Base-by-base conservation (phyloP, 2,797 vertebrate species). In the Malacoctenus gilli region DNA sequence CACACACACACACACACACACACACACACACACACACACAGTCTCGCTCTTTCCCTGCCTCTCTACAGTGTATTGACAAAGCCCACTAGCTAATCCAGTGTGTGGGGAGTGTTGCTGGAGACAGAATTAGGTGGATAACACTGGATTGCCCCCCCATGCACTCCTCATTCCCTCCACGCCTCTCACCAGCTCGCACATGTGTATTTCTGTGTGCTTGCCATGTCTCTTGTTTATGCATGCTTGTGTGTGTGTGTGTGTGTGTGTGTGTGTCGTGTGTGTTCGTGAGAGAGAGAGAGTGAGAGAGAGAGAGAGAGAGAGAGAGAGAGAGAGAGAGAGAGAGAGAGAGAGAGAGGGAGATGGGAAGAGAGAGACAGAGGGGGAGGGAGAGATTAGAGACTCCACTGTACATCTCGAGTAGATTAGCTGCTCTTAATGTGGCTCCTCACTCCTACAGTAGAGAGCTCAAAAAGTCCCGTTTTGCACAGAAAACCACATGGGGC, bases 41-140 rank as follows among this genome's bases (percentile, higher is more conserved):
- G 48, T 74, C 63, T 72, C 48, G 31, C 65, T 59, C 43, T 65
- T 58, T 39, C 36, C n/a, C 31, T 60, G 43, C 44, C 58, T 59
- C 56, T 73, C 59, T 55, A 54, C 58, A 62, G 46, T 70, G 30
- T 71, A 79, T 82, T 70, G 79, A 83, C 76, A 80, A 75, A 80
- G 61, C 75, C 57, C 60, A 78, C 67, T 40, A 44, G 65, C 55
- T 84, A 82, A 85, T 85, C 79, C 79, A 78, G 72, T 81, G 74
- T 72, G 79, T 81, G 70, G 72, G 57, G 77, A 78, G 75, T 81
- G 62, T 60, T 82, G 68, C 56, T 55, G 66, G 36, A 77, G 67
- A 77, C 58, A 56, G 74, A 81, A 81, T 77, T 74, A 78, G 72
- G 68, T 82, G 77, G 70, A 80, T 80, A 86, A 73, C 77, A 79